Evolutionary conservation across 2,888 invertebrate species (phyloP), one percentile per base, ranked within the genome.

Genomic region (Tetragnatha montana): DNA sequence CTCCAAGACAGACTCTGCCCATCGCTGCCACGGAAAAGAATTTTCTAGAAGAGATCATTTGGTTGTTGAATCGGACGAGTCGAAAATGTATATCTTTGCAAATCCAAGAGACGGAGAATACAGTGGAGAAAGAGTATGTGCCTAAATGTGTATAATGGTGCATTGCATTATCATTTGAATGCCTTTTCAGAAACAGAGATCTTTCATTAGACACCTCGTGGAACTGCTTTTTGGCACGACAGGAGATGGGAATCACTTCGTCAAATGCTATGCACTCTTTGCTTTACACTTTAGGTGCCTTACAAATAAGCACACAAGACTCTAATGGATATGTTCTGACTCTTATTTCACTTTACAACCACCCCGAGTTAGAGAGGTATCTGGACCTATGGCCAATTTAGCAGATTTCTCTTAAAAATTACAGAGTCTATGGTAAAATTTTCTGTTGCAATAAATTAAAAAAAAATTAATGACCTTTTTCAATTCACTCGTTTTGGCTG

Each of bases 231-330:
- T 70, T 35, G 60, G 60, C 12, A 17, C 60, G 7, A 60, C 14
- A 22, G 35, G 8, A 68, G 68, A 68, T 68, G 68, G 50, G 17
- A 14, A 21, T 21, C 76, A 50, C 69, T 76, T 84, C 76, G 73
- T 51, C 35, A 81, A 83, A 50, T 84, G 85, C 50, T 76, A 70
- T 70, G 73, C 82, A 83, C 71, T 79, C 71, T 50, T 84, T 22
- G 83, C 88, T 84, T 89, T 80, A 85, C 89, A 89, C 81, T 85
- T 89, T 89, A 89, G 84, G 89, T 89, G 89, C 89, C 89, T 89
- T 89, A 89, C 81, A 89, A 70, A 70, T 70, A 81, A 81, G 81
- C 83, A 88, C 88, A 79, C 69, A 68, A 84, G 83, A 88, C 69
- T 73, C 51, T 74, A 14, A 80, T 74, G 74, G 19, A 60, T 60